These are phyloP conservation scores for Notoglanidium macrostoma DNA, from an alignment of 2,797 vertebrate species.

Conservation along the genomic window DNA sequence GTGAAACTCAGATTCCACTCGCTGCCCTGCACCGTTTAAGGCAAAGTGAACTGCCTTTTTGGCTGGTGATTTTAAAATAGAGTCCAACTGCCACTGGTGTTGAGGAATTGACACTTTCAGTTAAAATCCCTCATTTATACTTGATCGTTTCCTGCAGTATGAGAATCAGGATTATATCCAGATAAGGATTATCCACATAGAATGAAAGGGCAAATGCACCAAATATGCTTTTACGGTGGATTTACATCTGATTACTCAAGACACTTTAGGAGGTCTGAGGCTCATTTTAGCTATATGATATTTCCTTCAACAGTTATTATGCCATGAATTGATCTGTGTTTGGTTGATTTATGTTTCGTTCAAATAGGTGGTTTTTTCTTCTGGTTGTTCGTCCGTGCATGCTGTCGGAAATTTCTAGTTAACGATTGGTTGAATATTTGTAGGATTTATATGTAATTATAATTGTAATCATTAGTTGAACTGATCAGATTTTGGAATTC, in stretches of 20 bases:
- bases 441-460: not conserved
- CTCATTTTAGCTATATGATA: not conserved
- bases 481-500: not conserved
- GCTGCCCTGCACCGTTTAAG: not conserved
- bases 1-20: conserved; percentile 21
- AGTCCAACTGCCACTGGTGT: not conserved
- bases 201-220: not conserved
- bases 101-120: not conserved
- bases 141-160: not conserved
- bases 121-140: not conserved
- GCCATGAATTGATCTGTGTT: not conserved
- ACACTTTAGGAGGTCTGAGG: not conserved
- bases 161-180: not conserved
- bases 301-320: not conserved
- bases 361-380: not conserved
- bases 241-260: not conserved
- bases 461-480: not conserved
- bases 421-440: not conserved
- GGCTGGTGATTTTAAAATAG: not conserved
- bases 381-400: not conserved
- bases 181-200: not conserved
- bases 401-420: not conserved
- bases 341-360: not conserved
- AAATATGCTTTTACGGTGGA: not conserved
- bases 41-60: conserved; percentile 8